Base-by-base conservation (phyloP, 1,140 invertebrate genomes). In the Andrena cerasifolii region DNA sequence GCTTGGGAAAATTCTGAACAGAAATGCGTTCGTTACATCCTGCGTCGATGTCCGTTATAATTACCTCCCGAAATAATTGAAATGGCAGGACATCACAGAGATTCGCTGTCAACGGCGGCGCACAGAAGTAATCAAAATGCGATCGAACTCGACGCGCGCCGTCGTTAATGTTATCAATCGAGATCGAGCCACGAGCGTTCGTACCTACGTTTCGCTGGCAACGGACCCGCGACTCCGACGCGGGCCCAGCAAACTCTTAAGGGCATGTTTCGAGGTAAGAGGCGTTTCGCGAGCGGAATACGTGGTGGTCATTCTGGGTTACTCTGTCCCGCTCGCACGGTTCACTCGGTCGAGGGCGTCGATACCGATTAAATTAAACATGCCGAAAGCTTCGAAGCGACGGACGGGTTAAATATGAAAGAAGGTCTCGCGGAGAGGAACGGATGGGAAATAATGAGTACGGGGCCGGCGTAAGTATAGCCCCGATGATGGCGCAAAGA, bases 281-380 rank as follows among this genome's bases (percentile, higher is more conserved):
- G 53, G 73, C 73, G 67, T 83, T 82, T 82, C 56, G 81, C 47
- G 40, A 56, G 67, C 67, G 62, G 62, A 78, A 78, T 83, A 82
- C 54, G 56, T 59, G 74, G 81, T 65, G 70, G 70, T 83, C 68
- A 81, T 45, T 18, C 28, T 51, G 63, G 61, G 18, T 66, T 54
- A 49, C 43, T 61, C 77, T 70, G 73, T 74, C 80, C 68, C 59
- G 51, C 82, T 79, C 61, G 80, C 80, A 79, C 66, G 82, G 86
- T 86, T 86, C 80, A 81, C n/a, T 87, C 85, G 83, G 82, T 84
- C 76, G 80, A 85, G 79, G 81, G 85, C 89, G 89, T 88, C 87
- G 87, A 89, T 90, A 85, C 86, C 88, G 88, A 90, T 90, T 89
- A 90, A 90, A 90, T 89, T 87, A 89, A 89, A 87, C 84, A 85